A percentile compares a stretch with the other conserved stretches of the same genome.
phyloP scores from a whole-genome alignment of 2,113 vertebrate species.

The Thamnophis sirtalis region DNA sequence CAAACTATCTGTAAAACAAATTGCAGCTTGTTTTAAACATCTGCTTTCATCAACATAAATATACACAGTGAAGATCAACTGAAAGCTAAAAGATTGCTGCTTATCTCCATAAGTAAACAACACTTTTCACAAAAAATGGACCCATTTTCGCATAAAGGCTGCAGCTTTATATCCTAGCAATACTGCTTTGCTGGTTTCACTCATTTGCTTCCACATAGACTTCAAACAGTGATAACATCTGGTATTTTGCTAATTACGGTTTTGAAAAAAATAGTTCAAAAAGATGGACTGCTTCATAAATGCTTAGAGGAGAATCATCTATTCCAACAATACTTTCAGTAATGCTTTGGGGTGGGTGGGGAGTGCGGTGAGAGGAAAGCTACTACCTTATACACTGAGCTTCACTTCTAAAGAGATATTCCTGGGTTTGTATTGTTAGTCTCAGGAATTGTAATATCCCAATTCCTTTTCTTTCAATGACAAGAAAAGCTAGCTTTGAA shows the following conservation, averaged over 20 bases:
- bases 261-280: neutral
- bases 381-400: neutral
- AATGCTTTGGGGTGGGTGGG: neutral
- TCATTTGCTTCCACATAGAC: neutral
- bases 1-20: conserved; percentile 52
- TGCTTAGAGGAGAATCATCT: neutral
- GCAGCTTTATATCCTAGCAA: neutral
- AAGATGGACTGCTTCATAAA: neutral
- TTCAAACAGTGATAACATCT: neutral
- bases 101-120: neutral
- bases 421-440: neutral
- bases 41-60: neutral
- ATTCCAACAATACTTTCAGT: neutral
- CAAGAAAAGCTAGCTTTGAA: neutral
- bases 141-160: neutral
- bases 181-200: neutral
- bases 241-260: neutral
- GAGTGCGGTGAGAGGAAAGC: neutral
- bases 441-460: neutral
- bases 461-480: neutral
- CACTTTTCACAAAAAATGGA: neutral
- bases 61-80: neutral
- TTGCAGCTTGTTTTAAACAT: neutral
- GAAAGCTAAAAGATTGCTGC: neutral
- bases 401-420: neutral